A percentile compares a stretch with the other conserved stretches of the same genome.
Conservation (phyloP, 1,140 invertebrate species). For the Drosophila ambigua region DNA sequence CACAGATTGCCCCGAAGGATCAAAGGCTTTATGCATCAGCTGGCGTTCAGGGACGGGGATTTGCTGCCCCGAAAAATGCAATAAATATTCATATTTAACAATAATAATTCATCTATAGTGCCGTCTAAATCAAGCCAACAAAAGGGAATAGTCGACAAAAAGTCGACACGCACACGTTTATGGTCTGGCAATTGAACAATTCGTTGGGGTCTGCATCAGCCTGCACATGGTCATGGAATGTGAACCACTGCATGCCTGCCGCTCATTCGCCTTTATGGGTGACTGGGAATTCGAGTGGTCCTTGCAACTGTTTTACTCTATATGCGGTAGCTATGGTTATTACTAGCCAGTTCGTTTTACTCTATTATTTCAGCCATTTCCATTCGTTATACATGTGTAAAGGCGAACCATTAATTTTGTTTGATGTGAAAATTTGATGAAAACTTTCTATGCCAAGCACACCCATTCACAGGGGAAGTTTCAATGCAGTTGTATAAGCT, state of each 20-base stretch:
- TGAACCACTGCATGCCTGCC: too few relatives aligned
- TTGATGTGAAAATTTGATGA: slow-evolving; percentile 7
- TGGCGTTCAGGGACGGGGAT: slow-evolving; percentile 25
- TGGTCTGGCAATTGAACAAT: slow-evolving; percentile 56
- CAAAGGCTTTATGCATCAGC: slow-evolving; percentile 45
- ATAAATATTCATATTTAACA: slow-evolving; percentile 80
- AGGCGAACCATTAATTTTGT: too few relatives aligned
- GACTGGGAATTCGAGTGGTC: too few relatives aligned
- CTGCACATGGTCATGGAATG: slow-evolving; percentile 14
- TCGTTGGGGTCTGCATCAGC: slow-evolving; percentile 6
- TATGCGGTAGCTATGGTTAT: too few relatives aligned
- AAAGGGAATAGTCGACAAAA: slow-evolving; percentile 37
- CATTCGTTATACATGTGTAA: too few relatives aligned
- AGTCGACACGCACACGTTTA: slow-evolving; percentile 56
- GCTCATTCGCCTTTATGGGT: too few relatives aligned
- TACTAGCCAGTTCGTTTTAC: too few relatives aligned
- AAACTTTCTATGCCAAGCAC: slow-evolving; percentile 37
- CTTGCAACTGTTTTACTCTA: too few relatives aligned
- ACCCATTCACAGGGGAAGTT: slow-evolving; percentile 19
- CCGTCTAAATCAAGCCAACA: slow-evolving; percentile 69
- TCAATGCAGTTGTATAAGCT: slow-evolving; percentile 46
- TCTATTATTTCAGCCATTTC: too few relatives aligned
- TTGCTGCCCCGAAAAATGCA: slow-evolving; percentile 31
- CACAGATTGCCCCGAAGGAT: slow-evolving; percentile 32
- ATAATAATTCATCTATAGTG: slow-evolving; percentile 77